These are phyloP conservation scores for Agrotis ipsilon DNA, from an alignment of 2,888 invertebrate species.

Conservation along the genomic window DNA sequence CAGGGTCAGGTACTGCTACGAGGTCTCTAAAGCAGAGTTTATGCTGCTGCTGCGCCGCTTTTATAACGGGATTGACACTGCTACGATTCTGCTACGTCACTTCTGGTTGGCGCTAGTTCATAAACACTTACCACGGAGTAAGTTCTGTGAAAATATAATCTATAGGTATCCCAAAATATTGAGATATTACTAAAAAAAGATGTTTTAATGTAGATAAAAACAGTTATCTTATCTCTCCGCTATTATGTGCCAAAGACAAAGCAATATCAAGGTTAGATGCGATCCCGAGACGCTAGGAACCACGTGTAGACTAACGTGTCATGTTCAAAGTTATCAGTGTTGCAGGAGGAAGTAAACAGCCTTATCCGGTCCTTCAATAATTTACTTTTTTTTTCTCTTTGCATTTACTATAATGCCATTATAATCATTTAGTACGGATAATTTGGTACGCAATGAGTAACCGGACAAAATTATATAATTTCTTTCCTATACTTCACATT, in stretches of 20 bases:
- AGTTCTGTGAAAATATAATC: not conserved
- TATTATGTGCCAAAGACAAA: slow-evolving; percentile 31
- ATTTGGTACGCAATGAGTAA: no score
- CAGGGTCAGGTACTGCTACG: no score
- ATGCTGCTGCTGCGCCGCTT: not conserved
- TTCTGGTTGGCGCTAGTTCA: not conserved
- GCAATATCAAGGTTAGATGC: slow-evolving; percentile 40
- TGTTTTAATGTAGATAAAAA: slow-evolving; percentile 7
- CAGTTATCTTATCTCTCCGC: slow-evolving; percentile 32
- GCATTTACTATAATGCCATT: not conserved
- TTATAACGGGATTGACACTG: no score
- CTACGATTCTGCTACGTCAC: not conserved
- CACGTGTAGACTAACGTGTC: slow-evolving; percentile 27
- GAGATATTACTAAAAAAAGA: not conserved
- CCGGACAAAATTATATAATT: no score
- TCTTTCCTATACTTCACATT: no score
- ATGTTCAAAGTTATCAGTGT: slow-evolving; percentile 21
- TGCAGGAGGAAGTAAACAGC: not conserved
- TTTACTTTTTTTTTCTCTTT: not conserved
- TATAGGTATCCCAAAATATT: not conserved
- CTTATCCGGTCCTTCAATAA: not conserved
- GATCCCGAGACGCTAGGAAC: slow-evolving; percentile 1
- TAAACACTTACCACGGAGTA: not conserved
- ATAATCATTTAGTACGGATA: not conserved
- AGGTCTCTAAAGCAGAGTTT: no score